Evolutionary conservation across 2,797 vertebrate genomes (phyloP).

Genomic region (Malacoctenus gilli): DNA sequence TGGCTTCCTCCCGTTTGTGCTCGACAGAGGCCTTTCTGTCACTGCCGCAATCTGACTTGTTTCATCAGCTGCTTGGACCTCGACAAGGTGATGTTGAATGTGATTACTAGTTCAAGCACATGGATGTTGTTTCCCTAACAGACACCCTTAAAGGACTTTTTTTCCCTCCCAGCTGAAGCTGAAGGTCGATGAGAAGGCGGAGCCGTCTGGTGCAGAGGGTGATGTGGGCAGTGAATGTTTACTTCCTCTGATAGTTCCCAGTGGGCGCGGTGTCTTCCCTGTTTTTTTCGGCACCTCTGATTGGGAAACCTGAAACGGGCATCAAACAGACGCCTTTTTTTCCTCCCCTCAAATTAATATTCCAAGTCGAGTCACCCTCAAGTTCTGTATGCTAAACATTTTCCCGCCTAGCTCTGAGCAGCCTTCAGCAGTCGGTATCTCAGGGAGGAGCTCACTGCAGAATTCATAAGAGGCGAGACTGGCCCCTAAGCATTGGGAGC

Average conservation of each 20-base stretch:
- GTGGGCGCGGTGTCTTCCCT: constrained; percentile 6
- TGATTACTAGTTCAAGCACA: too few relatives aligned
- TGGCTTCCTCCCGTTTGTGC: too few relatives aligned
- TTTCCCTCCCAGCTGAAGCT: background rate
- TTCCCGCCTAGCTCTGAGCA: constrained; percentile 21
- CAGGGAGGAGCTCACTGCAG: constrained; percentile 14
- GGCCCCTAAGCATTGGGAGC: constrained; percentile 8
- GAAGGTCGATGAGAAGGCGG: background rate
- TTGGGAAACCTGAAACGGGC: constrained; percentile 27
- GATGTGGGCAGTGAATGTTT: too few relatives aligned
- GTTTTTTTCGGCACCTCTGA: background rate
- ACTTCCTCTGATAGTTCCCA: too few relatives aligned
- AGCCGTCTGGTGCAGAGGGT: background rate
- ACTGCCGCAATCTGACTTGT: too few relatives aligned
- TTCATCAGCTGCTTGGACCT: too few relatives aligned
- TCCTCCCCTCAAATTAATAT: constrained; percentile 48
- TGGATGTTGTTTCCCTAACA: too few relatives aligned
- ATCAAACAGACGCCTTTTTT: too few relatives aligned
- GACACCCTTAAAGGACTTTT: background rate
- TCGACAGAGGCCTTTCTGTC: too few relatives aligned
- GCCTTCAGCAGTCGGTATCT: constrained; percentile 28
- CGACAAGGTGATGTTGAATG: too few relatives aligned
- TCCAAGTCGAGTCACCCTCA: constrained; percentile 26
- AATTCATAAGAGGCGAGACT: constrained; percentile 36
- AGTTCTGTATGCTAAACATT: constrained; percentile 49